A percentile compares a stretch with the other conserved stretches of the same genome.
phyloP scores from a whole-genome alignment of 1,140 invertebrate genomes.

The Psilanteris sp. region DNA sequence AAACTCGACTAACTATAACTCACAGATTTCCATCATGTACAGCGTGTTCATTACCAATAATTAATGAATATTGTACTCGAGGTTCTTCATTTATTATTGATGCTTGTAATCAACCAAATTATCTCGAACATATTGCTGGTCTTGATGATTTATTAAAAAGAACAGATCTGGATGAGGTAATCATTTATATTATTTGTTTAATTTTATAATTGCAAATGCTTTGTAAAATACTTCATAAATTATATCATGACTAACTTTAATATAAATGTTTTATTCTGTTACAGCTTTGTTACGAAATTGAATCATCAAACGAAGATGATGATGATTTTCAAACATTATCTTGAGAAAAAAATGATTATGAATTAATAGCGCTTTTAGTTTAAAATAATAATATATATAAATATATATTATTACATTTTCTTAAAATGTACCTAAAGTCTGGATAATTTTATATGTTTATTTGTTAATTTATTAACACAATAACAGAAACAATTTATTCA shows the following conservation, averaged over 20 bases:
- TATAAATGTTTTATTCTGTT: constrained; percentile 34
- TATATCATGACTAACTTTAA: too few species aligned
- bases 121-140: constrained; percentile 93
- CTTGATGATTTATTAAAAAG: constrained; percentile 87
- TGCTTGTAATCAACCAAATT: constrained; percentile 91
- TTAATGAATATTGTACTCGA: constrained; percentile 84
- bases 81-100: constrained; percentile 90
- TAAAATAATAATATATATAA: not conserved
- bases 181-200: not conserved
- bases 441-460: not conserved
- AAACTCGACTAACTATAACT: constrained; percentile 90
- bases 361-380: not conserved
- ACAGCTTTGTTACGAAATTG: constrained; percentile 71
- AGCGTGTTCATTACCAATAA: constrained; percentile 89
- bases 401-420: too few species aligned
- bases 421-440: too few species aligned
- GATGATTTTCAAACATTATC: constrained; percentile 2
- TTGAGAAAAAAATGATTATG: not conserved
- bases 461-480: not conserved
- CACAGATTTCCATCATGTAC: constrained; percentile 93
- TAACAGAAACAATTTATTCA: too few species aligned
- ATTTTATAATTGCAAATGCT: too few species aligned
- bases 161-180: constrained; percentile 84
- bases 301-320: constrained; percentile 71
- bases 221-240: too few species aligned